Evolutionary conservation across 1,140 invertebrate genomes (phyloP).

Genomic region (Monochamus saltuarius): DNA sequence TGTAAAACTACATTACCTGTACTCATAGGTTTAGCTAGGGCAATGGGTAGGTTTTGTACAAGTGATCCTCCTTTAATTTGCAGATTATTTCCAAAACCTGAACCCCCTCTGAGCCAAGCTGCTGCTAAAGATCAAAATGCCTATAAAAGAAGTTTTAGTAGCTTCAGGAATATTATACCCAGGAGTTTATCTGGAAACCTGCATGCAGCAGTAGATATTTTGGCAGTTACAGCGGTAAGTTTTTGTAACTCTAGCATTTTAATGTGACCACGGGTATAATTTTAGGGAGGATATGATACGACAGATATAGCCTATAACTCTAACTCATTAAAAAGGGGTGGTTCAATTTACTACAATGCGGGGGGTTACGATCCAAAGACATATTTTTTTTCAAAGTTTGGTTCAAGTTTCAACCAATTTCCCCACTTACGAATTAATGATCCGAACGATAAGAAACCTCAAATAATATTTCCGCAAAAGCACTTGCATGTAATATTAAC

Average conservation of each 20-base stretch:
- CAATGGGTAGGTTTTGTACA: conserved; percentile 82
- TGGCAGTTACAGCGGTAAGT: conserved; percentile 49
- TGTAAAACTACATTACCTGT: conserved; percentile 83
- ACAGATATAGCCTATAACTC: conserved; percentile 39
- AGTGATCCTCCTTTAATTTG: conserved; percentile 78
- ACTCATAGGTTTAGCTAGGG: conserved; percentile 81
- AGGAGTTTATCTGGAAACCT: conserved; percentile 86
- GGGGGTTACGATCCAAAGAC: conserved; percentile 76
- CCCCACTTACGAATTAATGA: conserved; percentile 71
- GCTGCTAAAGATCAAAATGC: conserved; percentile 46
- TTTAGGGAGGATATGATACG: conserved; percentile 41
- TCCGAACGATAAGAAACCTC: conserved; percentile 58
- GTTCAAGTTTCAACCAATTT: conserved; percentile 89
- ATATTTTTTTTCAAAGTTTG: conserved; percentile 89
- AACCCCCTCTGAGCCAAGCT: conserved; percentile 58
- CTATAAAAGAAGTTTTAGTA: conserved; percentile 65
- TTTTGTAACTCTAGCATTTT: conserved; percentile 33
- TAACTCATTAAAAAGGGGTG: conserved; percentile 37
- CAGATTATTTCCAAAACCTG: conserved; percentile 78
- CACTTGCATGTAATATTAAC: conserved; percentile 77
- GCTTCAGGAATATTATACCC: conserved; percentile 84
- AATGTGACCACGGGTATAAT: conserved; percentile 29
- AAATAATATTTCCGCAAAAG: conserved; percentile 68
- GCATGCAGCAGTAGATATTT: conserved; percentile 57
- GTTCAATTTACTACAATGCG: conserved; percentile 64